Percentiles rank a stretch among this genome's conserved stretches.
Conservation (phyloP, 2,113 vertebrate genomes). For the Gymnorhina tibicen region DNA sequence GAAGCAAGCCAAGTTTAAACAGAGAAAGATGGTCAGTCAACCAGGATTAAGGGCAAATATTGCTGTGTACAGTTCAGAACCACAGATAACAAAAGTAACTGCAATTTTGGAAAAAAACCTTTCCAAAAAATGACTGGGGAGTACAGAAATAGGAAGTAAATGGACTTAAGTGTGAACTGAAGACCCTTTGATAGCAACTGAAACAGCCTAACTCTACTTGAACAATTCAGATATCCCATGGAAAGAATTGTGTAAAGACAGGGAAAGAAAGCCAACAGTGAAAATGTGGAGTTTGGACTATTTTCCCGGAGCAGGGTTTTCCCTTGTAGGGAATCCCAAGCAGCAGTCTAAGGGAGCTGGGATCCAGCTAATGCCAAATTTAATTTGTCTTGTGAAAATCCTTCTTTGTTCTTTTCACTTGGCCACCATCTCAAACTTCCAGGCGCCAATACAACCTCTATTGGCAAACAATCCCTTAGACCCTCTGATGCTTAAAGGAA, state of each 20-base stretch:
- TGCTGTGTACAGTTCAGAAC: neutral
- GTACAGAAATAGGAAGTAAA: neutral
- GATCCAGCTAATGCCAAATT: neutral
- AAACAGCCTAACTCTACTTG: constrained; percentile 5
- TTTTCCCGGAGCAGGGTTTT: neutral
- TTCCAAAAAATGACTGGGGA: neutral
- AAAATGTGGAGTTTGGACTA: neutral
- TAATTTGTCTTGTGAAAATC: neutral
- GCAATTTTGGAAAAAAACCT: neutral
- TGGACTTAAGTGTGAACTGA: neutral
- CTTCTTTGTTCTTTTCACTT: neutral
- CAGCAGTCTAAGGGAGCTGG: neutral
- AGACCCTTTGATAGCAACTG: neutral
- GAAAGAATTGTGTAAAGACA: neutral
- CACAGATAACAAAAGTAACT: neutral
- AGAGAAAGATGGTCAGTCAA: neutral
- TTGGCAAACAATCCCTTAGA: neutral
- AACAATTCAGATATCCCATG: neutral
- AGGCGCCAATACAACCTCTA: neutral
- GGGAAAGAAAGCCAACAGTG: neutral
- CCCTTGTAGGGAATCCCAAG: neutral
- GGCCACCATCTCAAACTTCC: neutral
- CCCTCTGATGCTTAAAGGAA: neutral
- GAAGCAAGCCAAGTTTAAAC: constrained; percentile 14
- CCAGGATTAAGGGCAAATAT: neutral